Evolutionary conservation across 2,797 vertebrate species (phyloP), one percentile per base, ranked within the genome.

Genomic region (Spinus olivaceus): DNA sequence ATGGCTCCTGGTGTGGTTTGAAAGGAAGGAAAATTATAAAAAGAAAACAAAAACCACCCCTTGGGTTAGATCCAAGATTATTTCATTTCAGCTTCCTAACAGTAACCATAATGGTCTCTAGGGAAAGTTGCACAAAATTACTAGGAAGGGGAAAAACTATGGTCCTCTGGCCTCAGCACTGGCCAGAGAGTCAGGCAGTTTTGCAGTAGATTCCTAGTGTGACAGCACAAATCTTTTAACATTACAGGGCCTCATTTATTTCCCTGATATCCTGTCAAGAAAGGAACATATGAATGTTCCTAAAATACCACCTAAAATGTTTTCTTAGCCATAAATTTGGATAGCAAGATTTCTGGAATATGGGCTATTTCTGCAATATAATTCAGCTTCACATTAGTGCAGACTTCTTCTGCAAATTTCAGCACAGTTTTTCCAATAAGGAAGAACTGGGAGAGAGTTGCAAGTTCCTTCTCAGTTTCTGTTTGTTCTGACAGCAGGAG

Each of bases 41-140:
- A 46, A 50, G 18, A 64, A 79, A 65, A 42, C 6, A 72, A 44
- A 64, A 27, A 23, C 1, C 30, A 6, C 25, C 9, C 32, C 4
- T 79, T 86, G 77, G 47, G 6, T 76, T 91, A 81, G 20, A 7
- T 88, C 82, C 73, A 92, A 81, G 54, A 24, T 19, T 63, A 56
- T 88, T 90, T 81, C 1, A 74, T 94, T 88, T 91, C 47, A 56
- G 8, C 82, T 94, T 95, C 90, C 70, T 94, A 72, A 50, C 32
- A 61, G 77, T 65, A 94, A 94, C 59, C 76, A 84, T 74, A 86
- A 86, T 59, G 54, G 8, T 86, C 37, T 74, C 72, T 37, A 69
- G 50, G 42, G 69, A 27, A 86, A 91, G 33, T 30, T 79, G 32
- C 32, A 65, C 23, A 76, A 57, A 67, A 74, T 86, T 94, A 50